phyloP scores from a whole-genome alignment of 2,888 invertebrate species.

The Pandemis heparana region DNA sequence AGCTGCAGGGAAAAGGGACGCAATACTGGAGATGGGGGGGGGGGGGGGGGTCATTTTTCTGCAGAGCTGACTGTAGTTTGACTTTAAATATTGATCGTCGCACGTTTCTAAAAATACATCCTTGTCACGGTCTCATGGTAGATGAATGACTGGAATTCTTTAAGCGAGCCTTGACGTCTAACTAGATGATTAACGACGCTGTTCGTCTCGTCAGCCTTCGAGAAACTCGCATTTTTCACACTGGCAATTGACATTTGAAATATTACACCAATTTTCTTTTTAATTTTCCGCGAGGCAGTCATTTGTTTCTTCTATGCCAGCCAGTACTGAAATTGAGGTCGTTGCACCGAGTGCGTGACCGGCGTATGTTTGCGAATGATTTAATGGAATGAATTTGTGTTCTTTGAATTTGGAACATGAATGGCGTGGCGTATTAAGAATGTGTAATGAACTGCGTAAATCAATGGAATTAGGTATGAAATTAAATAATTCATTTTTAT shows the following conservation, averaged over 20 bases:
- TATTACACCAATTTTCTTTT: slow-evolving; percentile 31
- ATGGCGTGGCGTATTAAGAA: background rate
- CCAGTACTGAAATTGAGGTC: slow-evolving; percentile 16
- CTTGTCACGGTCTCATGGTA: background rate
- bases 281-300: slow-evolving; percentile 18
- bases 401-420: slow-evolving; percentile 38
- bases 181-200: slow-evolving; percentile 14
- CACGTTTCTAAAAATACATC: background rate
- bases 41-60: no score
- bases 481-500: no score
- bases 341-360: slow-evolving; percentile 37
- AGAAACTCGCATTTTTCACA: slow-evolving; percentile 21
- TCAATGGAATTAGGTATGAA: background rate
- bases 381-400: slow-evolving; percentile 32
- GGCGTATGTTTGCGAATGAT: slow-evolving; percentile 31
- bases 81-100: background rate
- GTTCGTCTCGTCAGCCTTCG: slow-evolving; percentile 12
- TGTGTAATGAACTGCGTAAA: slow-evolving; percentile 11
- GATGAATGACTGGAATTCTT: slow-evolving; percentile 21
- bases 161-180: slow-evolving; percentile 16
- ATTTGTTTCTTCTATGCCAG: slow-evolving; percentile 27
- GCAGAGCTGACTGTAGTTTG: background rate
- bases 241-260: slow-evolving; percentile 22
- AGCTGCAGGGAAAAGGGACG: no score
- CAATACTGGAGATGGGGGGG: no score